phyloP scores from a whole-genome alignment of 2,888 invertebrate species.

The Lithosia quadra region DNA sequence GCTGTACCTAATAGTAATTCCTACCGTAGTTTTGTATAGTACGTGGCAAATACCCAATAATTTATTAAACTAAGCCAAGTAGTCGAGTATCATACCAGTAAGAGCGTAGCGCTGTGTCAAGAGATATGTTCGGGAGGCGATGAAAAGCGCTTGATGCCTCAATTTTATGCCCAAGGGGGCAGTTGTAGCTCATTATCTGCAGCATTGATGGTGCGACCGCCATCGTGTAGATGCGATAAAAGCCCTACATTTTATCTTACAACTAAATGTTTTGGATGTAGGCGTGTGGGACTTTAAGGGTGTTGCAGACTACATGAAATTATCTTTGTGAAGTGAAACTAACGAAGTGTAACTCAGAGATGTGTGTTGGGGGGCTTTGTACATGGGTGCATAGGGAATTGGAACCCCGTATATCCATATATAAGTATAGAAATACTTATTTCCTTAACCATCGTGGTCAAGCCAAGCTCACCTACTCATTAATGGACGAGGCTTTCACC shows the following conservation, averaged over 20 bases:
- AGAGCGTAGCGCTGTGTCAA: conserved; percentile 24
- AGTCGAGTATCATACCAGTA: conserved; percentile 10
- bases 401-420: too few relatives aligned
- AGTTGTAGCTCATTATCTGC: conserved; percentile 60
- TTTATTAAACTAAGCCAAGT: conserved; percentile 2
- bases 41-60: conserved; percentile 14
- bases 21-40: neutral
- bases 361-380: too few relatives aligned
- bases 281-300: conserved; percentile 8
- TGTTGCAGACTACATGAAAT: conserved; percentile 8
- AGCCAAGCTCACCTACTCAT: too few relatives aligned
- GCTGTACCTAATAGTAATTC: too few relatives aligned
- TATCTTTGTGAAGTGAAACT: conserved; percentile 12
- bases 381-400: too few relatives aligned
- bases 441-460: too few relatives aligned
- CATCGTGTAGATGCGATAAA: conserved; percentile 46
- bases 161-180: conserved; percentile 53
- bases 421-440: too few relatives aligned
- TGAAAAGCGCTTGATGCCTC: conserved; percentile 43
- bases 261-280: conserved; percentile 33
- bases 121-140: conserved; percentile 38
- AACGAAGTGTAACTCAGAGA: neutral
- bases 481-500: too few relatives aligned
- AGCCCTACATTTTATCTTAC: conserved; percentile 43
- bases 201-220: conserved; percentile 35